Evolutionary conservation across 2,113 vertebrate genomes (phyloP).

Genomic region (Vicugna pacos): DNA sequence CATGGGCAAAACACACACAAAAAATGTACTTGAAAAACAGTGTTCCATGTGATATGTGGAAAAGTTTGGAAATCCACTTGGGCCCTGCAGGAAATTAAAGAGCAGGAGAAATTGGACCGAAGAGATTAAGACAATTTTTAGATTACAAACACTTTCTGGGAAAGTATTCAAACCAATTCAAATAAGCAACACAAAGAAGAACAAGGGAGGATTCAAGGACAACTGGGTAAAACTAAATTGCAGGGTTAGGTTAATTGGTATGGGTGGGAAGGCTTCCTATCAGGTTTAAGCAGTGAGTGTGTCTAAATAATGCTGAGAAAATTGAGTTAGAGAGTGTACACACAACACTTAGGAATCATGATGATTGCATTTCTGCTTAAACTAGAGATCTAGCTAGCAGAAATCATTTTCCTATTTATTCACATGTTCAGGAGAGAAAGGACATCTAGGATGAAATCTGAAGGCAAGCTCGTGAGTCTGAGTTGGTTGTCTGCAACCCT

Average conservation of each 20-base stretch:
- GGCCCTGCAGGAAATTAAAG: constrained; percentile 72
- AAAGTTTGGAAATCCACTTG: constrained; percentile 64
- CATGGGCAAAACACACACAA: background rate
- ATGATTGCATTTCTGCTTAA: constrained; percentile 85
- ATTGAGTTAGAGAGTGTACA: constrained; percentile 84
- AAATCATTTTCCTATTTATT: constrained; percentile 86
- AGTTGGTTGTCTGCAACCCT: constrained; percentile 67
- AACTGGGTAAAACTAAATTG: constrained; percentile 76
- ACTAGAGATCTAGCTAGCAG: constrained; percentile 76
- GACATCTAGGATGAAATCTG: constrained; percentile 86
- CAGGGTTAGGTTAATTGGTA: constrained; percentile 84
- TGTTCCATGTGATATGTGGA: background rate
- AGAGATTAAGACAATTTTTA: constrained; percentile 75
- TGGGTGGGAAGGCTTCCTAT: constrained; percentile 82
- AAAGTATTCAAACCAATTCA: constrained; percentile 80
- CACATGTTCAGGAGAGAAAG: constrained; percentile 80
- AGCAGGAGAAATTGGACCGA: constrained; percentile 65
- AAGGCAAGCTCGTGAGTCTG: constrained; percentile 73
- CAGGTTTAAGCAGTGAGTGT: constrained; percentile 75
- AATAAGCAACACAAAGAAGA: constrained; percentile 66
- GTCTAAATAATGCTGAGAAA: constrained; percentile 86
- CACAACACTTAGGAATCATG: constrained; percentile 77
- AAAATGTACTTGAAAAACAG: constrained; percentile 50
- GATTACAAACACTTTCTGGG: constrained; percentile 78
- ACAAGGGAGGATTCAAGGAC: constrained; percentile 80